Evolutionary conservation across 1,140 invertebrate species (phyloP), one percentile per base, ranked within the genome.

Genomic region (Lerema accius): DNA sequence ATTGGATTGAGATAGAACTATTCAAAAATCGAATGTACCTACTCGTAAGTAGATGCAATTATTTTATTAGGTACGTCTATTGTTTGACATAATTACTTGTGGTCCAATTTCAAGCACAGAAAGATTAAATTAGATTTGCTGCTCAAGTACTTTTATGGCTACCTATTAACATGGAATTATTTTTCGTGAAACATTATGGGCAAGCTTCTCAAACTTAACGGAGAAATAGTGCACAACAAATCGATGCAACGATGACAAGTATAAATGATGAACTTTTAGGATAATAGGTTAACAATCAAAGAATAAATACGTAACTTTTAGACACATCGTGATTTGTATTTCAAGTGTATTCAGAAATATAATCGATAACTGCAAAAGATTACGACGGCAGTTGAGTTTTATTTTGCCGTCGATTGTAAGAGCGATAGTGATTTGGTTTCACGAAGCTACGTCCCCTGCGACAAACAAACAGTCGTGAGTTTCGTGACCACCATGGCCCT

Each of bases 241-340:
- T 40, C 37, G 50, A 53, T 40, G 50, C n/a, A n/a, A n/a, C n/a
- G n/a, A n/a, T n/a, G n/a, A 53, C 37, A 39, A 39, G 50, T 53
- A 23, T 17, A 40, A 11, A 40, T 39, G 50, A 53, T 53, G 50
- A 53, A 53, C 50, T 53, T 53, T 5, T 28, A 23, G 50, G 50
- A 53, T 53, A 53, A 53, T 19, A 35, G 50, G 50, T 53, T 35
- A 53, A 10, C 40, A 13, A 26, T 35, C 35, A 45, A 23, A 23
- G 19, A 23, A 5, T 23, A 16, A 43, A 6, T 43, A 35, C 11
- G n/a, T n/a, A n/a, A n/a, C n/a, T n/a, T n/a, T 16, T 16, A 40
- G 37, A 55, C 50, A 55, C 37, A 55, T 55, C 50, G 37, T 55
- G 50, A 55, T 55, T 55, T 55, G 13, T 17, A 40, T 55, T 55